These are phyloP conservation scores for Eurypyga helias DNA, from an alignment of 2,113 vertebrate species.

Conservation along the genomic window DNA sequence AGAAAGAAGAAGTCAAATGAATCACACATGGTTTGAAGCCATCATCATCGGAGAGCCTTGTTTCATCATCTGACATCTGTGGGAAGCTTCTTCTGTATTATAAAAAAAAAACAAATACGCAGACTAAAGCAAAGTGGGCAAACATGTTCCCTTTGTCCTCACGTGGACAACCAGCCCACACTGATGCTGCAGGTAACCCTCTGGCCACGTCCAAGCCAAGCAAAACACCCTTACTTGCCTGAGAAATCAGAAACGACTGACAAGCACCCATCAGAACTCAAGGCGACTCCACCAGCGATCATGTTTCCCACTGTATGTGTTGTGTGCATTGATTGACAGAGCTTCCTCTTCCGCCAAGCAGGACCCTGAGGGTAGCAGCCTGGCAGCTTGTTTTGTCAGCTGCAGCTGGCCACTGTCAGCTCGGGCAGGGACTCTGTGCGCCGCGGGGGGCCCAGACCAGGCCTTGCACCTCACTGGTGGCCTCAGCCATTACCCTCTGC, in stretches of 20 bases:
- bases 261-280: neutral
- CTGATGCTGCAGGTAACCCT: neutral
- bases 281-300: neutral
- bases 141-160: rapidly evolving
- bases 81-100: neutral
- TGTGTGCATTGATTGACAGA: slow-evolving; percentile 68
- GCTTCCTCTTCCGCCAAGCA: neutral
- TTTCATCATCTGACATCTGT: neutral
- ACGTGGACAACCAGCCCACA: neutral
- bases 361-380: neutral
- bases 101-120: neutral
- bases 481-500: neutral
- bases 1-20: neutral
- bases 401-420: neutral
- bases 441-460: neutral
- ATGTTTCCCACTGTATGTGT: slow-evolving; percentile 14
- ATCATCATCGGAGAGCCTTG: neutral
- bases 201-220: neutral
- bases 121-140: neutral
- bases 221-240: neutral
- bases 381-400: slow-evolving; percentile 79
- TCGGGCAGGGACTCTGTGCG: neutral
- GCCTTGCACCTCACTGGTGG: neutral
- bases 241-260: neutral
- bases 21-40: neutral